These are phyloP conservation scores for Metellina segmentata DNA, from an alignment of 2,888 invertebrate genomes.

Conservation along the genomic window DNA sequence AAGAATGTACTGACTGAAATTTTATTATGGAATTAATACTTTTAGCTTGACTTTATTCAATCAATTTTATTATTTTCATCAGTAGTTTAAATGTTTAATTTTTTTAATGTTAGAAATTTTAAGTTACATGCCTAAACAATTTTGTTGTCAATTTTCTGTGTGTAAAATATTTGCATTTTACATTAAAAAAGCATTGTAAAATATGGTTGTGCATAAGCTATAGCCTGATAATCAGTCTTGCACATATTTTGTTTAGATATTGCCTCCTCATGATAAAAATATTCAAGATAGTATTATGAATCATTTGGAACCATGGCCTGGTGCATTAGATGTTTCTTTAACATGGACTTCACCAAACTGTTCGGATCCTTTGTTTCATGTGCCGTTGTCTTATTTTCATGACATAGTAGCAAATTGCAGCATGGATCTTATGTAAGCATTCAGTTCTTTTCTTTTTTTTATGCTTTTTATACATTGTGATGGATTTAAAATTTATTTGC, in stretches of 20 bases:
- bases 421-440: conserved; percentile 27
- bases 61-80: no score
- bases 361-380: conserved; percentile 87
- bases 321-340: conserved; percentile 88
- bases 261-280: conserved; percentile 92
- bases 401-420: conserved; percentile 81
- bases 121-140: no score
- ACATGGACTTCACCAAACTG: conserved; percentile 84
- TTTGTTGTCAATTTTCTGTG: no score
- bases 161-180: no score
- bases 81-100: no score
- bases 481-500: background rate
- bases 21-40: no score
- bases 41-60: no score
- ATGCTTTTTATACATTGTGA: background rate
- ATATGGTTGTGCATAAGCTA: no score
- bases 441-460: background rate
- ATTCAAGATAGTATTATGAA: conserved; percentile 90
- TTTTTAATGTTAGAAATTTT: no score
- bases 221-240: background rate
- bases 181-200: no score
- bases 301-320: conserved; percentile 88
- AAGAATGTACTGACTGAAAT: no score
- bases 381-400: conserved; percentile 86
- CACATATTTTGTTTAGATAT: conserved; percentile 85